A percentile compares a stretch with the other conserved stretches of the same genome.
Evolutionary conservation across 2,797 vertebrate species (phyloP).

Genomic region (Labeo calbasu): DNA sequence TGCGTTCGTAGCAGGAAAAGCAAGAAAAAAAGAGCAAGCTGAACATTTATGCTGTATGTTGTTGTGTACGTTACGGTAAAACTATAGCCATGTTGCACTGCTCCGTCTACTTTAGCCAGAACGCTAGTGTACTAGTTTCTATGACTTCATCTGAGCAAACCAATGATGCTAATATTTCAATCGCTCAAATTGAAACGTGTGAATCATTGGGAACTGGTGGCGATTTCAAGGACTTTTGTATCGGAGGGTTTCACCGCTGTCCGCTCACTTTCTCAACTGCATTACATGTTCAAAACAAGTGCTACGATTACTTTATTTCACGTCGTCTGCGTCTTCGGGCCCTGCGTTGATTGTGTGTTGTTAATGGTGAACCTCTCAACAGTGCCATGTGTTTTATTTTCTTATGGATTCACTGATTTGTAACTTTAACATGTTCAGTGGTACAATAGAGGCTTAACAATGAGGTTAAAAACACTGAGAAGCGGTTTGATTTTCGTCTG

Average conservation of each 20-base stretch:
- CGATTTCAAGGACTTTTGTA: neutral
- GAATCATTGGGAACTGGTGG: constrained; percentile 9
- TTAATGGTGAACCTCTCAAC: constrained; percentile 74
- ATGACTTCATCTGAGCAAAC: neutral
- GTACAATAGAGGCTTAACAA: constrained; percentile 73
- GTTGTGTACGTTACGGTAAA: constrained; percentile 60
- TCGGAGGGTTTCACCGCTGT: neutral
- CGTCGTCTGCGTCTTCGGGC: constrained; percentile 54
- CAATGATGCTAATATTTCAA: neutral
- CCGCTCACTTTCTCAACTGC: constrained; percentile 59
- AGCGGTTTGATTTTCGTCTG: constrained; percentile 62
- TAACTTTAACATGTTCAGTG: constrained; percentile 70
- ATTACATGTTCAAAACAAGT: constrained; percentile 55
- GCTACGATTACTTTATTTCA: constrained; percentile 48
- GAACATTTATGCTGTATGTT: constrained; percentile 63
- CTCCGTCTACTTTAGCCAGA: constrained; percentile 33
- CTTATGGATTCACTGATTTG: constrained; percentile 68
- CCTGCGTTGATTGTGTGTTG: constrained; percentile 64
- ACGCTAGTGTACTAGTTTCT: constrained; percentile 14
- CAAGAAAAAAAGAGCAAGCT: constrained; percentile 41
- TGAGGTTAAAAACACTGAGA: constrained; percentile 25
- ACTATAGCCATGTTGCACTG: constrained; percentile 62
- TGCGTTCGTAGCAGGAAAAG: constrained; percentile 66
- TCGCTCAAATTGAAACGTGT: neutral
- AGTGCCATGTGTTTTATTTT: constrained; percentile 76